phyloP scores from a whole-genome alignment of 2,888 invertebrate species.

The Hyposoter dolosus region DNA sequence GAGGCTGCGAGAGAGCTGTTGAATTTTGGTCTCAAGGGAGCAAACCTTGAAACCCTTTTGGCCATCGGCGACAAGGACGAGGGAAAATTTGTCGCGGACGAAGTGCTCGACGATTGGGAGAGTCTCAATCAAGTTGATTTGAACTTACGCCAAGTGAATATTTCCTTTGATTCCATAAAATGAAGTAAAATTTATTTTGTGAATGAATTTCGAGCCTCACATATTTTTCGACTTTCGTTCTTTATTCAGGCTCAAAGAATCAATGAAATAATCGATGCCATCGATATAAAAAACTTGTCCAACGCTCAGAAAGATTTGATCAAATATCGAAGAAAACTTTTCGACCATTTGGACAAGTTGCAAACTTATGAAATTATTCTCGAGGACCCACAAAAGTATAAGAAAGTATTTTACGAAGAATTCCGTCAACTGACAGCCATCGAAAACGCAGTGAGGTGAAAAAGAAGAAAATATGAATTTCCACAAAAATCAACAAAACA shows the following conservation, averaged over 20 bases:
- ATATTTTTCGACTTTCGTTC: neutral
- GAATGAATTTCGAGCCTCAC: neutral
- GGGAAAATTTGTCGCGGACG: conserved; percentile 77
- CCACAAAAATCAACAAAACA: conserved; percentile 19
- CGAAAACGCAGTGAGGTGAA: conserved; percentile 87
- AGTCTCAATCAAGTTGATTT: conserved; percentile 69
- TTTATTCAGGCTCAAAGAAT: conserved; percentile 77
- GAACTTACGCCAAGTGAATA: conserved; percentile 69
- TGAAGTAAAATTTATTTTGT: neutral
- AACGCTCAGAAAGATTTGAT: conserved; percentile 89
- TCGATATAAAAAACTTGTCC: conserved; percentile 86
- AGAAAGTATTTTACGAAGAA: conserved; percentile 88
- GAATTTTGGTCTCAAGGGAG: conserved; percentile 90
- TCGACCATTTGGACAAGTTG: conserved; percentile 90
- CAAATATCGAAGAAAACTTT: conserved; percentile 88
- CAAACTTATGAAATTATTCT: conserved; percentile 88
- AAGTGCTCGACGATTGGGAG: conserved; percentile 73
- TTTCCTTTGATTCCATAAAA: neutral
- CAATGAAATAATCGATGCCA: conserved; percentile 82
- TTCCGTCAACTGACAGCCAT: conserved; percentile 88
- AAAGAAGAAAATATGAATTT: conserved; percentile 13
- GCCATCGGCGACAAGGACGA: conserved; percentile 84
- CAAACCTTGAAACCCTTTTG: conserved; percentile 88
- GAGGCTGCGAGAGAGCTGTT: conserved; percentile 90
- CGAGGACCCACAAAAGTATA: conserved; percentile 85